These are phyloP conservation scores for Autographa gamma DNA, from an alignment of 2,888 invertebrate genomes.

Conservation along the genomic window DNA sequence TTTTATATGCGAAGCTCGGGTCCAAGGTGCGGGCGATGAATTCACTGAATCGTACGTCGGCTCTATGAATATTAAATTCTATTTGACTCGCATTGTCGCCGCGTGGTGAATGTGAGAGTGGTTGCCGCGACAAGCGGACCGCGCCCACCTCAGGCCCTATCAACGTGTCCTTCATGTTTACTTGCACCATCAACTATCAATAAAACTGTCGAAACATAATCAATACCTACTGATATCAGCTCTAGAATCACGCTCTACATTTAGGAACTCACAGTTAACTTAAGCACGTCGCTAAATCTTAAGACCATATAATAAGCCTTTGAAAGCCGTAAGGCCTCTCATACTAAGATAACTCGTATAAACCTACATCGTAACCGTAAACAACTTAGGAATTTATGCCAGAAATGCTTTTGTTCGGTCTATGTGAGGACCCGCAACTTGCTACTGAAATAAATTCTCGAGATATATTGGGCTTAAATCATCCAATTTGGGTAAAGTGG, in stretches of 20 bases:
- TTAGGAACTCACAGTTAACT: slow-evolving; percentile 11
- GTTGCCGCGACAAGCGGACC: slow-evolving; percentile 53
- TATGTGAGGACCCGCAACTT: slow-evolving; percentile 76
- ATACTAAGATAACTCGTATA: slow-evolving; percentile 75
- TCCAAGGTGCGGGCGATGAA: slow-evolving; percentile 86
- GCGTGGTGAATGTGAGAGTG: slow-evolving; percentile 80
- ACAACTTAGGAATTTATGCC: slow-evolving; percentile 79
- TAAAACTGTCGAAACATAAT: slow-evolving; percentile 8
- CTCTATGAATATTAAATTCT: slow-evolving; percentile 88
- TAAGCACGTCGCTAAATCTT: slow-evolving; percentile 27
- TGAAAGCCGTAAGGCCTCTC: slow-evolving; percentile 68
- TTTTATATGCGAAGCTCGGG: slow-evolving; percentile 85
- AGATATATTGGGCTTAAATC: slow-evolving; percentile 85
- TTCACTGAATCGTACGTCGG: slow-evolving; percentile 87
- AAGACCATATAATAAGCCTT: slow-evolving; percentile 65
- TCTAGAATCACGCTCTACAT: background rate
- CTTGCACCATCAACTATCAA: slow-evolving; percentile 22
- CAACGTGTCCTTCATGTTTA: slow-evolving; percentile 57
- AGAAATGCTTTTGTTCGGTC: slow-evolving; percentile 81
- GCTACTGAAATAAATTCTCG: slow-evolving; percentile 83
- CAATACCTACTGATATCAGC: slow-evolving; percentile 5
- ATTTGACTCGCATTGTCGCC: slow-evolving; percentile 85
- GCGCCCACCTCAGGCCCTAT: slow-evolving; percentile 51
- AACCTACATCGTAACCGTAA: slow-evolving; percentile 80
- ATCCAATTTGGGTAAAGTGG: slow-evolving; percentile 87